Evolutionary conservation across 2,797 vertebrate genomes (phyloP), one percentile per base, ranked within the genome.

Genomic region (Syngnathus rostellatus): DNA sequence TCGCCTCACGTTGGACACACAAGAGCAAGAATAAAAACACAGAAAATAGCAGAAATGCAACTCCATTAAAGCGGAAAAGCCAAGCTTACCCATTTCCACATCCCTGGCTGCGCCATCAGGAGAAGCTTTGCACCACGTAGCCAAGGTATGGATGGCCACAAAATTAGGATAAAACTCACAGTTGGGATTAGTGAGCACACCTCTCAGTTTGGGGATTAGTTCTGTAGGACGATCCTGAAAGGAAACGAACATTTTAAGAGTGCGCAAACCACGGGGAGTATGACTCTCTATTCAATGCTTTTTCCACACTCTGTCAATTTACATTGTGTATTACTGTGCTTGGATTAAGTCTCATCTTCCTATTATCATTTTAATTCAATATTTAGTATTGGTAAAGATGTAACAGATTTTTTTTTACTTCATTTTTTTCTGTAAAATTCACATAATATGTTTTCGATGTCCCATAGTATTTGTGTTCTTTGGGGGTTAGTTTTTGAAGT

Each of bases 101-200:
- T 96, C 94, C 82, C 91, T 94, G 70, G 86, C 87, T n/a, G 90
- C 91, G 77, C 91, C 93, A 14, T 92, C 90, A 67, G 88, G 80
- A 45, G 90, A 89, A 63, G 95, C 92, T 79, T 93, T 96, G 87
- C 98, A 98, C 97, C 97, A 99, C 0, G 94, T 97, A 0, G 95
- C 95, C 77, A 99, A 89, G 0, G 95, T 98, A 79, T 99, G 97
- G 85, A 99, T 92, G 65, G 97, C 97, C 77, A 99, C 94, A 37
- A 94, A 99, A 70, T 99, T 99, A 19, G 92, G 93, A 88, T 97
- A 91, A 85, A 97, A 99, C 93, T 99, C 97, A 85, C 96, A 98
- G 86, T 99, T 99, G 23, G 97, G 97, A 86, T 99, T 99, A 53
- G 96, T 98, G 72, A 99, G 91, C 63, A 99, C 94, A 51, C 97